Evolutionary conservation across 2,888 invertebrate genomes (phyloP).

Genomic region (Orthonevra nobilis): DNA sequence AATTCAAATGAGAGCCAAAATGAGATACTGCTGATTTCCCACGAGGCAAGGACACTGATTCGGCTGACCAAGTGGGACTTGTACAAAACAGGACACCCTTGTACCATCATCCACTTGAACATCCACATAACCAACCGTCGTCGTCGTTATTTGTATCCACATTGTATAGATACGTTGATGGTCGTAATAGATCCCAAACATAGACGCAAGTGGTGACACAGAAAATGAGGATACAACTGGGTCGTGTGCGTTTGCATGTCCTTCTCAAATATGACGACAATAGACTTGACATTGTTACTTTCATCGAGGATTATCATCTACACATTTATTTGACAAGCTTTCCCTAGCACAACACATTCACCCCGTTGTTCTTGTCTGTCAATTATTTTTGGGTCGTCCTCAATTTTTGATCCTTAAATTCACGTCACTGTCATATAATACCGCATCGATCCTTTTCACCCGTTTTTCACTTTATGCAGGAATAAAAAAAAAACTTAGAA

Average conservation of each 20-base stretch:
- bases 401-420: conserved; percentile 37
- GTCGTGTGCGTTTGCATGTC: conserved; percentile 9
- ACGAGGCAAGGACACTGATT: conserved; percentile 28
- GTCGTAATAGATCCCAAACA: conserved; percentile 10
- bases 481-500: conserved; percentile 8
- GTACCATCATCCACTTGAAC: conserved; percentile 12
- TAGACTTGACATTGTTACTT: conserved; percentile 19
- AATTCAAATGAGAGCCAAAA: conserved; percentile 18
- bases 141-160: conserved; percentile 4
- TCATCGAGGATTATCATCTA: conserved; percentile 15
- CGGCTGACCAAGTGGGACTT: conserved; percentile 20
- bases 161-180: conserved; percentile 20
- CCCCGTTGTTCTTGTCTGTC: conserved; percentile 27
- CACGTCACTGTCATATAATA: conserved; percentile 26
- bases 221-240: no score
- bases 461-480: conserved; percentile 3
- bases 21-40: conserved; percentile 50
- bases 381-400: neutral
- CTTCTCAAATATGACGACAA: conserved; percentile 8
- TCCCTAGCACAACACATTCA: conserved; percentile 10
- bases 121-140: conserved; percentile 40
- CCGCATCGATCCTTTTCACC: conserved; percentile 13
- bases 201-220: neutral
- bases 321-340: neutral
- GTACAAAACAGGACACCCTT: conserved; percentile 26